Conservation (phyloP, 2,888 invertebrate species). For the Eilema sororculum region DNA sequence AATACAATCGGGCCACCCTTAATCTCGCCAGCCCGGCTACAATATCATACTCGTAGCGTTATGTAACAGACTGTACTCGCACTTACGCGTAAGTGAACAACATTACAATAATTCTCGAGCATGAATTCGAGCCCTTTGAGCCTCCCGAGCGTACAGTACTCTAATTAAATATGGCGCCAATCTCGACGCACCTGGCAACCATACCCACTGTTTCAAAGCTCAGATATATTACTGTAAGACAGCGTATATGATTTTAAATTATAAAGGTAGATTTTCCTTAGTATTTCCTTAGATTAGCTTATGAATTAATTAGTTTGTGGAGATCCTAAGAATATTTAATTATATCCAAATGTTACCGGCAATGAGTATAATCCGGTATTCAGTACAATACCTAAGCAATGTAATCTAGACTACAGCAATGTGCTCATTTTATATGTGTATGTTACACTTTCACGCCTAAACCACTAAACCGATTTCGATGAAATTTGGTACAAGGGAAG, state of each 20-base stretch:
- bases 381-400: too few species aligned
- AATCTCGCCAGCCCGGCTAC: constrained; percentile 24
- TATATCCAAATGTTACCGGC: neutral
- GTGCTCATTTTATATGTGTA: too few species aligned
- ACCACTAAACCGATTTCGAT: too few species aligned
- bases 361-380: too few species aligned
- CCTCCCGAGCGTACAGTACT: constrained; percentile 49
- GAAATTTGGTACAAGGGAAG: too few species aligned
- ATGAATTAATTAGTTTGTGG: neutral
- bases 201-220: constrained; percentile 42
- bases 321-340: neutral
- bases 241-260: constrained; percentile 39
- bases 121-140: constrained; percentile 50
- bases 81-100: constrained; percentile 47
- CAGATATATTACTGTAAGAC: constrained; percentile 30
- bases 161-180: constrained; percentile 56
- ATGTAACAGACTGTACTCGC: constrained; percentile 41
- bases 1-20: constrained; percentile 13
- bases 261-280: constrained; percentile 16
- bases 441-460: too few species aligned
- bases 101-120: constrained; percentile 50
- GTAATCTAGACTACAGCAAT: too few species aligned
- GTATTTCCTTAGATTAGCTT: neutral
- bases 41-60: constrained; percentile 32
- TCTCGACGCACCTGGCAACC: constrained; percentile 49